Evolutionary conservation across 2,797 vertebrate genomes (phyloP).

Genomic region (Threskiornis aethiopicus): DNA sequence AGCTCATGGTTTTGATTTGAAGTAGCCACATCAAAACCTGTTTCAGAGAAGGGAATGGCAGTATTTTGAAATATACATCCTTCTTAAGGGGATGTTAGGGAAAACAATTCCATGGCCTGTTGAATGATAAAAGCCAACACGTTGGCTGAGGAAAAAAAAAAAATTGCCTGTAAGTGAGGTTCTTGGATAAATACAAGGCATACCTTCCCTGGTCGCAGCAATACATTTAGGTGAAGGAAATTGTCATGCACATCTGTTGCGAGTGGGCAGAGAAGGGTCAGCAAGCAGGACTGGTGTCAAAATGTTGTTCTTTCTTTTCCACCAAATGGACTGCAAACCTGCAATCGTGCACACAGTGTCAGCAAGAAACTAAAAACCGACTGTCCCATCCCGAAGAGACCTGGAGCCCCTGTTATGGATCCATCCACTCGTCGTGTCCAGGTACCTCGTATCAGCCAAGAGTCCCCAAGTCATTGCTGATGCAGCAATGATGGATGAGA

Average conservation of each 20-base stretch:
- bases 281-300: background rate
- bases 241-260: background rate
- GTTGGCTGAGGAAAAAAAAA: background rate
- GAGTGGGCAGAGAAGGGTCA: background rate
- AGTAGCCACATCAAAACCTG: constrained; percentile 71
- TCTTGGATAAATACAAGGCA: background rate
- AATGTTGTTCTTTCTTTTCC: background rate
- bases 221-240: background rate
- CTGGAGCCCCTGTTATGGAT: background rate
- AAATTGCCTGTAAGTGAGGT: background rate
- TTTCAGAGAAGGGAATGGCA: constrained; percentile 52
- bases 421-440: fast-evolving
- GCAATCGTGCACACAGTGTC: fast-evolving
- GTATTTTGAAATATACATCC: constrained; percentile 63
- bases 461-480: background rate
- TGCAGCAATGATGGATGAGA: background rate
- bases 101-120: constrained; percentile 47
- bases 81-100: constrained; percentile 54
- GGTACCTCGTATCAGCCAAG: fast-evolving
- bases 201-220: background rate
- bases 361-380: background rate
- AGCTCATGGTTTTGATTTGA: constrained; percentile 71
- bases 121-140: constrained; percentile 47
- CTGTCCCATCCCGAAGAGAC: background rate
- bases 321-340: background rate